Evolutionary conservation across 2,797 vertebrate genomes (phyloP).

Genomic region (Mormyrops attenuatus): DNA sequence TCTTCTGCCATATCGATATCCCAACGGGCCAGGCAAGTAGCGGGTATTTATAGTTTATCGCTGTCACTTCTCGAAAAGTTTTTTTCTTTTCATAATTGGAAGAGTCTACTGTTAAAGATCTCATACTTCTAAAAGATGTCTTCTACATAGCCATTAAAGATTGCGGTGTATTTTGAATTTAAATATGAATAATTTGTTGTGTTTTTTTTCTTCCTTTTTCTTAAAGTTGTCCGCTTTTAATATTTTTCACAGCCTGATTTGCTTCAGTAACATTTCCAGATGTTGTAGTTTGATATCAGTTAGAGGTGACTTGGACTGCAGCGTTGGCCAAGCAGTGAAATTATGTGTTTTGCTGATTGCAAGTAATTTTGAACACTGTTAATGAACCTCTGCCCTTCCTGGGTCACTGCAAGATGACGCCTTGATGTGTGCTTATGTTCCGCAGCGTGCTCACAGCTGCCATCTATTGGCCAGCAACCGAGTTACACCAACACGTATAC

Average conservation of each 20-base stretch:
- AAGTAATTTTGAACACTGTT: neutral
- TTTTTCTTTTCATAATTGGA: neutral
- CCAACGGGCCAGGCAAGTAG: constrained; percentile 55
- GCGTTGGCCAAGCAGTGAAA: neutral
- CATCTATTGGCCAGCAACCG: constrained; percentile 64
- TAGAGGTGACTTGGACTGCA: neutral
- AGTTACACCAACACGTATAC: constrained; percentile 75
- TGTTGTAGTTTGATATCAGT: neutral
- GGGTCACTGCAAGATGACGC: neutral
- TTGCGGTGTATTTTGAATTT: neutral
- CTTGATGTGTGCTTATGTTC: neutral
- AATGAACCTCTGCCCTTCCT: neutral
- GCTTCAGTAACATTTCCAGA: neutral
- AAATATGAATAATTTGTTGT: neutral
- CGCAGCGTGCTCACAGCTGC: constrained; percentile 50
- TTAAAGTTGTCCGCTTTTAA: neutral
- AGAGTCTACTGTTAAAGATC: neutral
- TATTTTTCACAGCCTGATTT: neutral
- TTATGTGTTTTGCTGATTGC: neutral
- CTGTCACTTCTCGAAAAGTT: neutral
- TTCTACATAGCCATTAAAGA: neutral
- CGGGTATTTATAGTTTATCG: neutral
- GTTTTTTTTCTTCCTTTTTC: neutral
- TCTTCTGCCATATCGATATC: constrained; percentile 69
- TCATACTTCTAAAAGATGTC: neutral